Conservation (phyloP, 2,888 invertebrate species). For the Ennomos quercinarius region DNA sequence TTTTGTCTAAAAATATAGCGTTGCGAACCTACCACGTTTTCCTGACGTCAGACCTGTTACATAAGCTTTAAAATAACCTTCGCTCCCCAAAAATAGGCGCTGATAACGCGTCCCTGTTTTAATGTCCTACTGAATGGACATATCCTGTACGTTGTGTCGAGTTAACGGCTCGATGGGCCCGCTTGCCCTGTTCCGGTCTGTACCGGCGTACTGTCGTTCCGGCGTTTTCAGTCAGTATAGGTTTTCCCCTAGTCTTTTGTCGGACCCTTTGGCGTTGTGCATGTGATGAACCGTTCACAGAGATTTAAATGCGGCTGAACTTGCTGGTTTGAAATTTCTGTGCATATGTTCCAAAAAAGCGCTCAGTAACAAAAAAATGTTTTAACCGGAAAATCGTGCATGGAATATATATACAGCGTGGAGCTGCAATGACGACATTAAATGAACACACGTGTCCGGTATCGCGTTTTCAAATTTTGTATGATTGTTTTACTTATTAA, state of each 20-base stretch:
- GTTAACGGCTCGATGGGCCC: conserved; percentile 46
- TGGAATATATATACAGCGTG: too few species aligned
- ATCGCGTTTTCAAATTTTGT: too few species aligned
- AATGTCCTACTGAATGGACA: conserved; percentile 52
- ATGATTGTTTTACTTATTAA: too few species aligned
- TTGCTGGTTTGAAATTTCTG: background rate
- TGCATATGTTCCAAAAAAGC: background rate
- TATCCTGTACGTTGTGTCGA: conserved; percentile 46
- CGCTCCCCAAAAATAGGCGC: conserved; percentile 36
- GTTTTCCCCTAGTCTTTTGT: conserved; percentile 41
- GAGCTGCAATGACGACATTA: too few species aligned
- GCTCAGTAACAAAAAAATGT: too few species aligned
- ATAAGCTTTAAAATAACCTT: conserved; percentile 23
- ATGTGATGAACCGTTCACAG: conserved; percentile 1
- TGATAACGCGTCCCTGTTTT: conserved; percentile 51
- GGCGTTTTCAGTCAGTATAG: conserved; percentile 44
- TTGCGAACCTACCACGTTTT: background rate
- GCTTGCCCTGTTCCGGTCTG: conserved; percentile 30
- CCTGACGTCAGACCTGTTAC: conserved; percentile 5
- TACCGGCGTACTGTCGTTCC: conserved; percentile 41
- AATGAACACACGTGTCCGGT: too few species aligned
- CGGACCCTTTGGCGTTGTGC: conserved; percentile 36
- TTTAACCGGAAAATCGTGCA: too few species aligned
- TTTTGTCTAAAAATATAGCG: background rate
- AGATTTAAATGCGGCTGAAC: background rate